Percentiles rank a stretch among this genome's conserved stretches.
Evolutionary conservation across 2,113 vertebrate species (phyloP).

Genomic region (Gymnarchus niloticus): DNA sequence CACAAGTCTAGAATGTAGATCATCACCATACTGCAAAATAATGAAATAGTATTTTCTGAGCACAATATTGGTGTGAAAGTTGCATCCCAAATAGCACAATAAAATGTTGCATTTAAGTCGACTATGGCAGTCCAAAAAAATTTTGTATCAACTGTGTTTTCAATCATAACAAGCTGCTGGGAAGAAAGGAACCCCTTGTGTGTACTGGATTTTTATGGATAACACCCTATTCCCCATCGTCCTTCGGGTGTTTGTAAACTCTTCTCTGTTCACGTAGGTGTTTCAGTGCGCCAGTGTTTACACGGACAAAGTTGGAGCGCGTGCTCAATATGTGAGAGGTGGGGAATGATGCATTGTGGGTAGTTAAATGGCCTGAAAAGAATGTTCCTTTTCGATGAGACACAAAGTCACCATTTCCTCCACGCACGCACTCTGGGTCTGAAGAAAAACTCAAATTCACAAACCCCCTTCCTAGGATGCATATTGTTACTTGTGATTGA

Average conservation of each 20-base stretch:
- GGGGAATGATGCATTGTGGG: neutral
- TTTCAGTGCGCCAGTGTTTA: neutral
- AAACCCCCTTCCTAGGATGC: neutral
- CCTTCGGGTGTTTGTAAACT: neutral
- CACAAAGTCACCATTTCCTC: neutral
- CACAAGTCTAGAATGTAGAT: neutral
- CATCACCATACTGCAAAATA: neutral
- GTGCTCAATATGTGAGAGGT: neutral
- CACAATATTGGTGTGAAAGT: neutral
- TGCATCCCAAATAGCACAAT: neutral
- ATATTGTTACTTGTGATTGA: neutral
- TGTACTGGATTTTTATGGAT: neutral
- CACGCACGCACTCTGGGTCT: neutral
- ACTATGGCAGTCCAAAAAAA: neutral
- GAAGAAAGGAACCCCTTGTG: neutral
- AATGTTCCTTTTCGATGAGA: neutral
- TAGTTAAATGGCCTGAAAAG: neutral
- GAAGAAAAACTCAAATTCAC: neutral
- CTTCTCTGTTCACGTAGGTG: neutral
- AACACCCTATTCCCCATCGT: neutral
- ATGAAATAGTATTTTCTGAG: neutral
- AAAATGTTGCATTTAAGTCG: neutral
- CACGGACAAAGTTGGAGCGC: neutral
- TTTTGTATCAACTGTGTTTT: neutral
- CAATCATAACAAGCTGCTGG: neutral